These are phyloP conservation scores for Tychaedon coryphoeus DNA, from an alignment of 2,113 vertebrate genomes.

Conservation along the genomic window DNA sequence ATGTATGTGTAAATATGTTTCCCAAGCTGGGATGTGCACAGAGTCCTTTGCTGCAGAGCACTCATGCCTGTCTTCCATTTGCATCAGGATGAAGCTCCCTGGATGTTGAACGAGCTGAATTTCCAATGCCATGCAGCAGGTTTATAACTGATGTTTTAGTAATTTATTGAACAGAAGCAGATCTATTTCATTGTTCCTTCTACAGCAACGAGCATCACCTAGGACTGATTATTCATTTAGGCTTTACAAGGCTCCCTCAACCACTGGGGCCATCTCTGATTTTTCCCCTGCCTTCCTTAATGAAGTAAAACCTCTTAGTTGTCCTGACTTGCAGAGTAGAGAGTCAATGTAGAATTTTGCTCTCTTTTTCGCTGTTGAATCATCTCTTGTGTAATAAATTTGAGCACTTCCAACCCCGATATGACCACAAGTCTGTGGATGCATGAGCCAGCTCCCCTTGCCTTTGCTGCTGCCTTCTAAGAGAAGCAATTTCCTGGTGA, in stretches of 20 bases:
- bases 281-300: slow-evolving; percentile 13
- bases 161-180: slow-evolving; percentile 47
- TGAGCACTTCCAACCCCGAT: slow-evolving; percentile 32
- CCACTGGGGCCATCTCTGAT: not conserved
- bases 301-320: slow-evolving; percentile 42
- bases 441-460: not conserved
- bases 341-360: slow-evolving; percentile 48
- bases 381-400: slow-evolving; percentile 69
- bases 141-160: slow-evolving; percentile 59
- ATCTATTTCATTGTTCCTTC: slow-evolving; percentile 30
- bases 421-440: not conserved
- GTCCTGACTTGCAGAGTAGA: slow-evolving; percentile 35
- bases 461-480: not conserved
- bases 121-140: slow-evolving; percentile 21
- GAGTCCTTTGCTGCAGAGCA: slow-evolving; percentile 36
- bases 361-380: slow-evolving; percentile 50
- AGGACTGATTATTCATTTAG: not conserved
- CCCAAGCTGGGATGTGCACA: slow-evolving; percentile 37
- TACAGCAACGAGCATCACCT: not conserved
- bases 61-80: slow-evolving; percentile 39
- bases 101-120: slow-evolving; percentile 2
- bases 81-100: slow-evolving; percentile 32
- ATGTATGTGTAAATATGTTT: slow-evolving; percentile 36
- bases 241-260: not conserved
- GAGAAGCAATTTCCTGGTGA: not conserved